Percentiles rank a stretch among this genome's conserved stretches.
Conservation (phyloP, 2,797 vertebrate genomes). For the Neosalanx taihuensis region DNA sequence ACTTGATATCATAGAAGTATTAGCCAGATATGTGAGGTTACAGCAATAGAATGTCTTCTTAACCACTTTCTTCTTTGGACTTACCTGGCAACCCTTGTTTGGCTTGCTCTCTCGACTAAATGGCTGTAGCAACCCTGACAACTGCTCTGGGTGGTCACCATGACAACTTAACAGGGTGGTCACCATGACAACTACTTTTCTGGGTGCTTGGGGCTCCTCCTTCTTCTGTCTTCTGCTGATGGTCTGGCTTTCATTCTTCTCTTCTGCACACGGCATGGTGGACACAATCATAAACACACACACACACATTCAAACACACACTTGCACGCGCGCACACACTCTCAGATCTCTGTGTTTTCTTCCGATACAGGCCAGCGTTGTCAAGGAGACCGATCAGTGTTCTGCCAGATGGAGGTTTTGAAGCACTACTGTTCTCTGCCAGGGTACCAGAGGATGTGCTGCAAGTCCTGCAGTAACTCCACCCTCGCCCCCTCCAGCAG, state of each 20-base stretch:
- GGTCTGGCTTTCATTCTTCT: slow-evolving; percentile 52
- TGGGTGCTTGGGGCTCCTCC: slow-evolving; percentile 39
- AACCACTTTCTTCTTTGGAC: slow-evolving; percentile 37
- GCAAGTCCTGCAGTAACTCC: slow-evolving; percentile 82
- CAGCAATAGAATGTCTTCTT: not conserved
- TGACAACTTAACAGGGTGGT: no score
- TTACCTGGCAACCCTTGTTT: slow-evolving; percentile 51
- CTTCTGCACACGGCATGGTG: slow-evolving; percentile 52
- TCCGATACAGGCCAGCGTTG: slow-evolving; percentile 85
- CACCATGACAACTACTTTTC: no score
- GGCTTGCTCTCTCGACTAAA: slow-evolving; percentile 22
- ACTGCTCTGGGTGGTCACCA: no score
- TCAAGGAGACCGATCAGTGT: slow-evolving; percentile 89
- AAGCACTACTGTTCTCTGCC: slow-evolving; percentile 87
- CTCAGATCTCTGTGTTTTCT: slow-evolving; percentile 52
- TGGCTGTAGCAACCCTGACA: not conserved
- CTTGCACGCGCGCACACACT: slow-evolving; percentile 27
- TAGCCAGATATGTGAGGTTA: not conserved
- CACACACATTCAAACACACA: slow-evolving; percentile 8
- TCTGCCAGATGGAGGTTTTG: slow-evolving; percentile 90
- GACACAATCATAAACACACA: slow-evolving; percentile 19
- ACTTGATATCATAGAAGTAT: not conserved
- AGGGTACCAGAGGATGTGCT: slow-evolving; percentile 87
- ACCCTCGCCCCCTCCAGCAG: slow-evolving; percentile 42
- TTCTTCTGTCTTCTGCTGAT: slow-evolving; percentile 56